Evolutionary conservation across 2,888 invertebrate genomes (phyloP), one percentile per base, ranked within the genome.

Genomic region (Bibio marci): DNA sequence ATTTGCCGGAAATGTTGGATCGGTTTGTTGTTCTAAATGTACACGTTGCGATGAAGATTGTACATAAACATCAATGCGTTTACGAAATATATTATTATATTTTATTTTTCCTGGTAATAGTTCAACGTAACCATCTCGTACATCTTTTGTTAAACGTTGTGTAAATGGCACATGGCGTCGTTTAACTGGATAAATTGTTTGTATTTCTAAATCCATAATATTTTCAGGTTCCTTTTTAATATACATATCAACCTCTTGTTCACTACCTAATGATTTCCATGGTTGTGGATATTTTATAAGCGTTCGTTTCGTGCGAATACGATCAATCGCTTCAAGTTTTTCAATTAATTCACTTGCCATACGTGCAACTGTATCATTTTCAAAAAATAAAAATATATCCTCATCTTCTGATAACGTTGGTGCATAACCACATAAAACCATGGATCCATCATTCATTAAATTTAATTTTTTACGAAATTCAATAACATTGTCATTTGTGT

Each of bases 301-400:
- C 5, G 71, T 66, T 40, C 69, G 70, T 48, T 70, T 54, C 66
- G 70, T 48, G 62, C 53, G 49, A 47, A 54, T 52, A 3, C 58
- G 53, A 37, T 63, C 58, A 30, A 54, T 59, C 6, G 50, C 66
- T 48, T 70, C 67, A 47, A 74, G 67, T 34, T 71, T 65, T 50
- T 62, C 66, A 13, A 76, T 67, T 39, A 70, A 57, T 11, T 55
- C 53, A 33, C 60, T 48, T 0, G 72, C 66, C 18, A 52, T 48
- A 38, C 73, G 70, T 40, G 65, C 66, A 1, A 73, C 65, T 44
- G 65, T 64, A 43, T 55, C 55, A 1, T 72, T 76, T 4, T 72
- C 56, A 45, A 76, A 81, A 22, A 82, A 58, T 43, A 78, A 73
- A 53, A 79, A 83, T 38, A 80, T 76, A 48, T 77, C 79, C 10